Percentiles rank a stretch among this genome's conserved stretches.
Evolutionary conservation across 30 jellyfish, hydroid and myxozoan species (phyloP).

Genomic region (Sanderia malayensis): DNA sequence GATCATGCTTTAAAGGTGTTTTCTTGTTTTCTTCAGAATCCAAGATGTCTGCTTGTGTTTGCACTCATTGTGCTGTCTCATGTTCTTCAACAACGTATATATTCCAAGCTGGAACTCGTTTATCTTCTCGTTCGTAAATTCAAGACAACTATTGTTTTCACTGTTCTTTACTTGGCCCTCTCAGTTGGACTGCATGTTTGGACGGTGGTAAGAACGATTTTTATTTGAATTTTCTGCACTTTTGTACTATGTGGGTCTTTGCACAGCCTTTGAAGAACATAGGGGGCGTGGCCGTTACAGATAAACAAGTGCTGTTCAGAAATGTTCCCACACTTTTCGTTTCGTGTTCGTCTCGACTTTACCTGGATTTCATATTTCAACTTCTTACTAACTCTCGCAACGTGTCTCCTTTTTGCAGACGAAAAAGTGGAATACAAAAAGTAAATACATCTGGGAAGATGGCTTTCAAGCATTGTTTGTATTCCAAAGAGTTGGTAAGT

Average conservation of each 20-base stretch:
- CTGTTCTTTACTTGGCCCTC: constrained; percentile 51
- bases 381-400: no score
- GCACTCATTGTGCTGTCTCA: constrained; percentile 78
- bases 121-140: constrained; percentile 77
- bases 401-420: constrained; percentile 26
- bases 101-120: constrained; percentile 81
- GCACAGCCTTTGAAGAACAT: no score
- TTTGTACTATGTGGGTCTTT: no score
- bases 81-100: constrained; percentile 78
- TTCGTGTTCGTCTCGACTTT: no score
- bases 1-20: no score
- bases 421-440: constrained; percentile 58
- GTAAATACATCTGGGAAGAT: constrained; percentile 69
- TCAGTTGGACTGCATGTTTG: constrained; percentile 80
- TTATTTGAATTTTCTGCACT: no score
- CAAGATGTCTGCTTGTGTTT: constrained; percentile 85
- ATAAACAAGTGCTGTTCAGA: no score
- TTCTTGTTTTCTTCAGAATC: constrained; percentile 46
- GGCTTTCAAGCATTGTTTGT: constrained; percentile 80
- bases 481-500: constrained; percentile 73
- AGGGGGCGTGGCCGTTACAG: no score
- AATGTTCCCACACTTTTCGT: no score
- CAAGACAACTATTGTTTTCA: constrained; percentile 60
- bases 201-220: constrained; percentile 91
- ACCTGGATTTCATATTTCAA: no score